Percentiles rank a stretch among this genome's conserved stretches.
Conservation (phyloP, 2,113 vertebrate species). For the Mobula birostris region DNA sequence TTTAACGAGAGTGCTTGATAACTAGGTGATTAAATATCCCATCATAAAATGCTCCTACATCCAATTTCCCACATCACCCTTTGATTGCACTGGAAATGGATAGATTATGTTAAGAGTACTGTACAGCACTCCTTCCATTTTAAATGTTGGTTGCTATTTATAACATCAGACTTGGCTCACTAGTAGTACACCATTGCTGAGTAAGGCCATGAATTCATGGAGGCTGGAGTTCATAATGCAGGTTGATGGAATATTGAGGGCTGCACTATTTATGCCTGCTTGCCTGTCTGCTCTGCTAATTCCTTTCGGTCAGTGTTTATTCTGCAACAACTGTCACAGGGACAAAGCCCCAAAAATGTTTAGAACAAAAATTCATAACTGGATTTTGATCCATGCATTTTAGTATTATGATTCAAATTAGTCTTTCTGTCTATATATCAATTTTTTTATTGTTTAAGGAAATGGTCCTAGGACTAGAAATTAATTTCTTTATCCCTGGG, state of each 20-base stretch:
- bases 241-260: neutral
- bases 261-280: neutral
- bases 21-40: neutral
- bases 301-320: neutral
- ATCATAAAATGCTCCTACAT: neutral
- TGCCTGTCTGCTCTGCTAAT: neutral
- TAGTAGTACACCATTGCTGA: neutral
- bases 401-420: neutral
- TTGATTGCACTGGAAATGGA: neutral
- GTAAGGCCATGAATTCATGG: neutral
- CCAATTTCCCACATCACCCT: neutral
- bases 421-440: neutral
- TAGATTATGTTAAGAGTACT: neutral
- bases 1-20: neutral
- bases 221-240: neutral
- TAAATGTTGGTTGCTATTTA: neutral
- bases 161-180: neutral
- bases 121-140: neutral
- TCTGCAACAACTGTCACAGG: neutral
- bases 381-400: neutral
- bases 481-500: neutral
- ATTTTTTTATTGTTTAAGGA: neutral
- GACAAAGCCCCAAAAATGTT: neutral
- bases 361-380: neutral
- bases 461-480: neutral